These are phyloP conservation scores for Notoglanidium macrostoma DNA, from an alignment of 2,797 vertebrate genomes.

Conservation along the genomic window DNA sequence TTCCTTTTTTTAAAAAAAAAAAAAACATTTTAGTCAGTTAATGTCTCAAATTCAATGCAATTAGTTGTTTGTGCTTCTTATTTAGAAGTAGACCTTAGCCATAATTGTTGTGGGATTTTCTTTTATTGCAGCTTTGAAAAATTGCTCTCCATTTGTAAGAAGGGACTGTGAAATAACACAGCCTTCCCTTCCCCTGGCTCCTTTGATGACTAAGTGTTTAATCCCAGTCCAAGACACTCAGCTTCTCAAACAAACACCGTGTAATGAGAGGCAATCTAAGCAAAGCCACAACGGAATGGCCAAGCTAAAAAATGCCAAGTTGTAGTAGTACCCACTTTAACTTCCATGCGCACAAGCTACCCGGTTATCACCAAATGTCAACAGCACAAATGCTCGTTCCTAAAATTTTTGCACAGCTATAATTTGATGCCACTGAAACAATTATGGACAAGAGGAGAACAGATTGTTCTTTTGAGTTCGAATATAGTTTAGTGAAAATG, in stretches of 20 bases:
- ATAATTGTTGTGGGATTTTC: not conserved
- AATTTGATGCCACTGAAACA: not conserved
- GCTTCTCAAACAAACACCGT: conserved; percentile 66
- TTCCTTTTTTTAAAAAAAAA: too few species aligned
- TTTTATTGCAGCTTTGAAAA: conserved; percentile 3
- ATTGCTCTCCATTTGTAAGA: conserved; percentile 22
- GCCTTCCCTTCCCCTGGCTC: conserved; percentile 63
- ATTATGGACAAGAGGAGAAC: conserved; percentile 1
- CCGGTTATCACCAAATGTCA: not conserved
- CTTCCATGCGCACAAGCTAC: not conserved
- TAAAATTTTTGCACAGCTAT: not conserved
- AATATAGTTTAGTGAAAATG: not conserved
- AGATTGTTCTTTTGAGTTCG: not conserved
- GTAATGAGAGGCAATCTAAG: conserved; percentile 73
- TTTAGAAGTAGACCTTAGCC: not conserved
- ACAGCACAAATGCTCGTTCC: not conserved
- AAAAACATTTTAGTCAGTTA: not conserved
- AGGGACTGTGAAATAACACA: conserved; percentile 59
- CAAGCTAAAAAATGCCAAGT: conserved; percentile 20
- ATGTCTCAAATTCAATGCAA: not conserved
- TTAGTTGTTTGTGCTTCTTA: not conserved
- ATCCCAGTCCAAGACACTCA: conserved; percentile 71
- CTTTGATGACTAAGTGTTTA: conserved; percentile 68
- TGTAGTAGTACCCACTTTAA: not conserved
- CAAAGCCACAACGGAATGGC: conserved; percentile 65